These are phyloP conservation scores for Cecidostiba fungosa DNA, from an alignment of 2,888 invertebrate genomes.

Conservation along the genomic window DNA sequence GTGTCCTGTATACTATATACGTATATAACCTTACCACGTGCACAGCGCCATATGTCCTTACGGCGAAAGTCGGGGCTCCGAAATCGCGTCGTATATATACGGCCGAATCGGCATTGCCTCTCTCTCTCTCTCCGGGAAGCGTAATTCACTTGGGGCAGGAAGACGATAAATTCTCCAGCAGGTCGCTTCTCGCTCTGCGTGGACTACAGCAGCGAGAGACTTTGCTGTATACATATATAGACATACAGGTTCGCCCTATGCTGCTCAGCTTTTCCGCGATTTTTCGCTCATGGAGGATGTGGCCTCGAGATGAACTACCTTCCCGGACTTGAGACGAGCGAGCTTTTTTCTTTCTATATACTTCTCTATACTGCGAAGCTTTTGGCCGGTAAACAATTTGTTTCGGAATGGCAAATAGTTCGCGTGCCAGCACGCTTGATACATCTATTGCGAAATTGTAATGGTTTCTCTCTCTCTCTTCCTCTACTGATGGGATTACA, in stretches of 20 bases:
- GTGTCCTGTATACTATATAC: background rate
- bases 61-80: conserved; percentile 26
- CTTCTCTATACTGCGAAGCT: background rate
- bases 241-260: no score
- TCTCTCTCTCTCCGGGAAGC: conserved; percentile 40
- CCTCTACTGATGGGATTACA: background rate
- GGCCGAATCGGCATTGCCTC: conserved; percentile 20
- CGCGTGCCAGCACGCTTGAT: background rate
- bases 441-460: background rate
- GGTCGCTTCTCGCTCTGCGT: conserved; percentile 6
- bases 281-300: conserved; percentile 33
- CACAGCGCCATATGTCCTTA: conserved; percentile 31
- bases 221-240: background rate
- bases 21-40: background rate
- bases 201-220: conserved; percentile 25
- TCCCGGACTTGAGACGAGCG: background rate
- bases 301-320: conserved; percentile 31
- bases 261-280: conserved; percentile 51
- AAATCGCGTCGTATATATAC: conserved; percentile 23
- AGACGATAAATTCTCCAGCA: conserved; percentile 60
- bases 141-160: conserved; percentile 63
- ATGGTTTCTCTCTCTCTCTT: background rate
- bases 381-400: background rate
- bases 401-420: background rate
- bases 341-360: background rate